phyloP scores from a whole-genome alignment of 2,888 invertebrate species.

The Pyrrhia umbra region DNA sequence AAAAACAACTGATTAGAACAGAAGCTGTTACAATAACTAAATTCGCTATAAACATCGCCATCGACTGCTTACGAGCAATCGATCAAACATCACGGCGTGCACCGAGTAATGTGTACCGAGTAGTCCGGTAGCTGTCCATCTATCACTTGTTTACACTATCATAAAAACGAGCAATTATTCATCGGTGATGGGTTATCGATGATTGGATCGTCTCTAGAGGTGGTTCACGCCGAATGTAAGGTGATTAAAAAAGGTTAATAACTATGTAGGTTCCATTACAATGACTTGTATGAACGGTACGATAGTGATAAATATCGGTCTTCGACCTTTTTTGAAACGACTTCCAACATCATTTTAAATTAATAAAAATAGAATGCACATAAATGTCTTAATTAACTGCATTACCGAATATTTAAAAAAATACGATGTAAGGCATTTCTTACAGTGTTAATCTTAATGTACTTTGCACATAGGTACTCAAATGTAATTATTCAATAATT shows the following conservation, averaged over 20 bases:
- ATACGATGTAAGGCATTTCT: no score
- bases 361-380: no score
- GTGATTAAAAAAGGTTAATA: background rate
- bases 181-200: slow-evolving; percentile 55
- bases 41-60: background rate
- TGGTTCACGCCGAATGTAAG: slow-evolving; percentile 14
- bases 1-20: background rate
- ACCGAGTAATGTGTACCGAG: slow-evolving; percentile 1
- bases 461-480: no score
- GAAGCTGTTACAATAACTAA: background rate
- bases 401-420: no score
- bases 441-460: no score
- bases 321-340: background rate
- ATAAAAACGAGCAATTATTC: slow-evolving; percentile 60
- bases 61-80: slow-evolving; percentile 5
- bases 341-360: background rate
- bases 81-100: slow-evolving; percentile 25
- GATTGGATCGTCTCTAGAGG: slow-evolving; percentile 54
- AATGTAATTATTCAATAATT: no score
- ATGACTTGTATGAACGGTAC: background rate
- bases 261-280: background rate
- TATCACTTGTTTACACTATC: slow-evolving; percentile 49
- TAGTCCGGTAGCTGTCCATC: slow-evolving; percentile 43
- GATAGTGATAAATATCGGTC: background rate
- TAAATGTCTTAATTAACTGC: no score